These are phyloP conservation scores for Heteractis magnifica DNA, from an alignment of 92 coral and sea anemone species.

Conservation along the genomic window DNA sequence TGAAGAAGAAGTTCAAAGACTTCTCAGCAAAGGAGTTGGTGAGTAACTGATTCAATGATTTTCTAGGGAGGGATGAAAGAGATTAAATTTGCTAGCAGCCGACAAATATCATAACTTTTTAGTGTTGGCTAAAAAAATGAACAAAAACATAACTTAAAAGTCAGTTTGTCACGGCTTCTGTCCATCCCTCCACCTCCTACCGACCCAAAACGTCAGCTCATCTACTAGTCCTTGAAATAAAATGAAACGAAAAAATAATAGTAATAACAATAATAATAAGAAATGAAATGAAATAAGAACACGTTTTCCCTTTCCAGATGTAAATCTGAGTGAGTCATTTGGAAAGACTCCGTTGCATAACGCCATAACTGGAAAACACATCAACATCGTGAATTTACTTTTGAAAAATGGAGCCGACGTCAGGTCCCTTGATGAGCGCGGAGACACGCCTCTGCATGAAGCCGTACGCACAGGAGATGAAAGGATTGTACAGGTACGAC, in stretches of 20 bases:
- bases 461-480: slow-evolving; percentile 70
- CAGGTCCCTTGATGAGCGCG: slow-evolving; percentile 64
- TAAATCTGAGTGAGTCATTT: slow-evolving; percentile 64
- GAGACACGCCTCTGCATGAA: slow-evolving; percentile 78
- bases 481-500: slow-evolving; percentile 64
- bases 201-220: too few relatives aligned
- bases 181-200: too few relatives aligned
- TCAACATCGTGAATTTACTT: slow-evolving; percentile 52
- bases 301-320: slow-evolving; percentile 37
- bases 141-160: too few relatives aligned
- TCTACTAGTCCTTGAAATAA: too few relatives aligned
- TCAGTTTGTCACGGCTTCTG: too few relatives aligned
- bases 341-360: slow-evolving; percentile 87
- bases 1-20: slow-evolving; percentile 64
- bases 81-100: neutral
- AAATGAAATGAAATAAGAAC: neutral
- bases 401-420: slow-evolving; percentile 79
- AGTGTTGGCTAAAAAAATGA: too few relatives aligned
- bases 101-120: too few relatives aligned
- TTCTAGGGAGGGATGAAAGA: neutral
- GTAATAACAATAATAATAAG: neutral
- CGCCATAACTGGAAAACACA: slow-evolving; percentile 78
- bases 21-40: slow-evolving; percentile 78
- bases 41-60: slow-evolving; percentile 5
- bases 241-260: neutral